Base-by-base conservation (phyloP, 2,797 vertebrate species). In the Acanthornis magna region DNA sequence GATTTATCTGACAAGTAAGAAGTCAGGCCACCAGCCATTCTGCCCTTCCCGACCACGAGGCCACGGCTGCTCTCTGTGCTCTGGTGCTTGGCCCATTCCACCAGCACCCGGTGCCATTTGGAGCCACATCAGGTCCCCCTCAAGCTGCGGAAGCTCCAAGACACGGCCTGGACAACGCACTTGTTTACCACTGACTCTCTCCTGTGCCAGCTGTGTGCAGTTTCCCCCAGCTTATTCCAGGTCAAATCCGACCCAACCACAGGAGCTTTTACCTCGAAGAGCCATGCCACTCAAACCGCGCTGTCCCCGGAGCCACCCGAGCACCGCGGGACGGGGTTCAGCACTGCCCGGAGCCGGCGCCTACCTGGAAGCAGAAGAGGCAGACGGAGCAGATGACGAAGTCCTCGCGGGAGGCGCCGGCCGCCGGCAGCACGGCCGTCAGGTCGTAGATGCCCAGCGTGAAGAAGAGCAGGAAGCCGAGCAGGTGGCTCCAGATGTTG, bases 321-420 rank as follows among this genome's bases (percentile, higher is more conserved):
- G 48, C 62, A 3, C 12, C 0, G 54, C 23, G 40, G 47, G 34
- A 30, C 16, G 5, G 11, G 11, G 7, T 6, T 6, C 7, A 2
- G 1, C 6, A 1, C 26, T 6, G 57, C 47, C 38, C 7, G 38
- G 13, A 9, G 63, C 63, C 42, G 34, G 70, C 19, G 27, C 87
- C 94, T 92, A 99, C 99, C 98, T 99, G 99, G 97, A 99, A 99
- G 97, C 99, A 99, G 98, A 99, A 99, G 81, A 99, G 98, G 60
- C 98, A 98, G 78, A 99, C 98, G 77, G 98, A 99, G 97, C 99
- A 99, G 96, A 99, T 99, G 91, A 99, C 99, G 67, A 99, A 99
- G 93, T 99, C 99, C 94, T 99, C 99, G 13, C 98, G 98, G 81
- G 99, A 98, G 13, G 99, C 99, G 16, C 98, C 98, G 29, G 98